Evolutionary conservation across 2,797 vertebrate genomes (phyloP).

Genomic region (Thamnophis elegans): DNA sequence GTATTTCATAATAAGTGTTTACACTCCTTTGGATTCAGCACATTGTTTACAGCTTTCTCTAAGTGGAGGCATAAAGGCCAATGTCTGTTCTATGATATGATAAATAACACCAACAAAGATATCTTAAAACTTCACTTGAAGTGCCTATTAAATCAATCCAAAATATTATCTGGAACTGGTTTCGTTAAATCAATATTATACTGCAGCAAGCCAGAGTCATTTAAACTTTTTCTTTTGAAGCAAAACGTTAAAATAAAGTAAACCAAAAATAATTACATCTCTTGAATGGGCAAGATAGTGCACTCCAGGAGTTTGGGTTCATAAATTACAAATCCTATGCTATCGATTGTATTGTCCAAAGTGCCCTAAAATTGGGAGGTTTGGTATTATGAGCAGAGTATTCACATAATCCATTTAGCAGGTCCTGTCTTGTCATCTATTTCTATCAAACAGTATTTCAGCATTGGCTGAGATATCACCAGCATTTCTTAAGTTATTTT

Average conservation of each 20-base stretch:
- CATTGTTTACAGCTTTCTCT: slow-evolving; percentile 24
- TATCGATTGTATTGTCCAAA: not conserved
- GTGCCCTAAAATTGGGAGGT: not conserved
- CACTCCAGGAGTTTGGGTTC: not conserved
- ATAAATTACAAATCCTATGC: not conserved
- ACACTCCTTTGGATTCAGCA: slow-evolving; percentile 16
- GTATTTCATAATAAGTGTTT: slow-evolving; percentile 16
- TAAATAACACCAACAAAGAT: not conserved
- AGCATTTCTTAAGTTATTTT: not conserved
- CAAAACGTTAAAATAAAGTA: not conserved
- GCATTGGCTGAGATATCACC: not conserved
- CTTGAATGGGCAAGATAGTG: not conserved
- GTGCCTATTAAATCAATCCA: not conserved
- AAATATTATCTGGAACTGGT: not conserved
- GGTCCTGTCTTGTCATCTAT: not conserved
- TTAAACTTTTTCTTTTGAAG: not conserved
- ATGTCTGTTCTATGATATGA: slow-evolving; percentile 1
- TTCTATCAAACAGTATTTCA: not conserved
- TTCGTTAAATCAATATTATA: not conserved
- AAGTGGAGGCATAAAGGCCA: not conserved
- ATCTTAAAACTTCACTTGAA: not conserved
- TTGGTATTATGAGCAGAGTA: not conserved
- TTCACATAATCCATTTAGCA: not conserved
- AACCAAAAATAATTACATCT: not conserved
- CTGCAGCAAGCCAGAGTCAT: not conserved